Evolutionary conservation across 1,140 invertebrate genomes (phyloP), one percentile per base, ranked within the genome.

Genomic region (Drosophila simulans): DNA sequence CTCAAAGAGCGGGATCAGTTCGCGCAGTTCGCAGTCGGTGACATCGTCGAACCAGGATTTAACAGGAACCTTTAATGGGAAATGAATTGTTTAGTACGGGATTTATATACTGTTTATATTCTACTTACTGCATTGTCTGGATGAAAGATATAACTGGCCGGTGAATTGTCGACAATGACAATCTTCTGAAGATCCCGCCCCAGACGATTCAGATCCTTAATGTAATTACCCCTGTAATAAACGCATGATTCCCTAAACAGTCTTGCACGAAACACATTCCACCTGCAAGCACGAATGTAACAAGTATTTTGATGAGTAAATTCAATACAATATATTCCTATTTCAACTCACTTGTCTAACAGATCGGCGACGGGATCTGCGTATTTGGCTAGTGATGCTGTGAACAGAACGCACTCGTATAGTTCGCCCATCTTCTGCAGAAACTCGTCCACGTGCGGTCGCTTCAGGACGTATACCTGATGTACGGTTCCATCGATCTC

Each of bases 81-180:
- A 8, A 13, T 27, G 1, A 57, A 22, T 4, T 12, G n/a, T 11
- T 34, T 10, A 68, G 39, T n/a, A 35, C 4, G 4, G 12, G 5
- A 8, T 0, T 22, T 4, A 5, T 11, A 13, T 17, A 8, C 4
- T 42, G 4, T 22, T 2, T 40, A 4, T n/a, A n/a, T 42, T n/a
- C 46, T 77, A 96, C 97, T 97, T 94, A 99, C 98, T 92, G 99
- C 98, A 95, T 99, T 99, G 93, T 99, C 97, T 92, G 99, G 98
- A 96, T 99, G 99, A 96, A 99, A 99, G 94, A 99, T 98, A 94
- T 99, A 99, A 66, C 98, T 99, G 86, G 98, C 98, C 83, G 99
- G 99, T 84, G 98, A 99, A 94, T 99, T 99, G 94, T 99, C 99
- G 72, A 99, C 97, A 91, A 99, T 99, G 89, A 99, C 96, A 91